Conservation (phyloP, 2,113 vertebrate species). For the Myiopsitta monachus region DNA sequence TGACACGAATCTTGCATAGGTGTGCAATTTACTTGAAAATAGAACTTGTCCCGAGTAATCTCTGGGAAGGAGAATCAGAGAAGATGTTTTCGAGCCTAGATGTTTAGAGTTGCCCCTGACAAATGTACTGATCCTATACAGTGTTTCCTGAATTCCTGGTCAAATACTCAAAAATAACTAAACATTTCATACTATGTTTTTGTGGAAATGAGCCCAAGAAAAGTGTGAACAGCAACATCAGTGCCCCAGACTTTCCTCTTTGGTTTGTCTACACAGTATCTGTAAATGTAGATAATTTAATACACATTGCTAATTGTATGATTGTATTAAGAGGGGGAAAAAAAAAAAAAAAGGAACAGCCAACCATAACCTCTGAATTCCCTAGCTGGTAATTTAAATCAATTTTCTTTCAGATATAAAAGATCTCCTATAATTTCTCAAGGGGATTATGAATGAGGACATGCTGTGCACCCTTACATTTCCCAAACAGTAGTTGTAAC, state of each 20-base stretch:
- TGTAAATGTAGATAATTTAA: background rate
- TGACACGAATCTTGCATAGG: background rate
- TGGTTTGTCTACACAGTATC: background rate
- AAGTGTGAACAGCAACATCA: background rate
- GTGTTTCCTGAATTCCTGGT: background rate
- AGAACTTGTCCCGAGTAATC: background rate
- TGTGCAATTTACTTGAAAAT: background rate
- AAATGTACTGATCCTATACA: background rate
- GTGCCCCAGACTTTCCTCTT: background rate
- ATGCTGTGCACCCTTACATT: background rate
- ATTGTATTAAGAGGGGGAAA: background rate
- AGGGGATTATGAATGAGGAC: background rate
- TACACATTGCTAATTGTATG: background rate
- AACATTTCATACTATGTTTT: background rate
- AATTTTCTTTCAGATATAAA: background rate
- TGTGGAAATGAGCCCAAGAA: background rate
- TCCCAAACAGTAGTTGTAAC: background rate
- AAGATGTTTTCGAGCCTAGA: background rate
- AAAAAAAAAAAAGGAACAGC: background rate
- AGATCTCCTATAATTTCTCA: background rate
- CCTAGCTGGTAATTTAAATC: background rate
- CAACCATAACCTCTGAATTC: background rate
- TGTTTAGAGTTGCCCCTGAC: background rate
- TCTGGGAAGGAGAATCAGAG: background rate
- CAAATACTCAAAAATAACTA: background rate